Base-by-base conservation (phyloP, 2,797 vertebrate genomes). In the Eospalax fontanierii region DNA sequence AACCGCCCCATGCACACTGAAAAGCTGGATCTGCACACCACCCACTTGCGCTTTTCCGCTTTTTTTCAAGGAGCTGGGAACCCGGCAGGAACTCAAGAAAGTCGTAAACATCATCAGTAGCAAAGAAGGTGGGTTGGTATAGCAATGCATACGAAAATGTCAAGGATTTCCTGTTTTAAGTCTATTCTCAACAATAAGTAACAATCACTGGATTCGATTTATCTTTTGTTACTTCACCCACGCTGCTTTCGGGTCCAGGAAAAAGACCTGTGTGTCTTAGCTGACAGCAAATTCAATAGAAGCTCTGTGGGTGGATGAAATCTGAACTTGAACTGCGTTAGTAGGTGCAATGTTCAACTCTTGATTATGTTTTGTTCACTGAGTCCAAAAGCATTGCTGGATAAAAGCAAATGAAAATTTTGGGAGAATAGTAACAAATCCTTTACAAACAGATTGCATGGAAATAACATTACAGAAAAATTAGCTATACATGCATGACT, bases 161-260 rank as follows among this genome's bases (percentile, higher is more conserved):
- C 95, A 96, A 87, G 75, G 46, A 92, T 73, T 94, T 96, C 92
- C 30, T 84, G 75, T 33, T 80, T 91, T 38, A 90, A 82, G 54
- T 68, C 83, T 86, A 82, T 83, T 90, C 75, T 84, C 50, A 86
- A 57, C 24, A 65, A 28, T 61, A 93, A 93, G 66, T 59, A 89
- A n/a, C 80, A 94, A 93, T 74, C 46, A 92, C 63, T 95, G 86
- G 73, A 46, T 35, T 78, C 84, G 85, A 61, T 94, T 94, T 92
- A 89, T 57, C 92, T 94, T 76, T 91, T 95, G 68, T 93, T 82
- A 38, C 57, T 90, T 95, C 94, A 66, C 89, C 82, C 50, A 87
- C 19, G 0, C 65, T 74, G n/a, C 54, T 96, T 87, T 87, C 28
- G 30, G 33, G 88, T 94, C 86, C 78, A 79, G 83, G 61, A 33